phyloP scores from a whole-genome alignment of 53 echinoderm and acorn worm species.

The Holothuria scabra region DNA sequence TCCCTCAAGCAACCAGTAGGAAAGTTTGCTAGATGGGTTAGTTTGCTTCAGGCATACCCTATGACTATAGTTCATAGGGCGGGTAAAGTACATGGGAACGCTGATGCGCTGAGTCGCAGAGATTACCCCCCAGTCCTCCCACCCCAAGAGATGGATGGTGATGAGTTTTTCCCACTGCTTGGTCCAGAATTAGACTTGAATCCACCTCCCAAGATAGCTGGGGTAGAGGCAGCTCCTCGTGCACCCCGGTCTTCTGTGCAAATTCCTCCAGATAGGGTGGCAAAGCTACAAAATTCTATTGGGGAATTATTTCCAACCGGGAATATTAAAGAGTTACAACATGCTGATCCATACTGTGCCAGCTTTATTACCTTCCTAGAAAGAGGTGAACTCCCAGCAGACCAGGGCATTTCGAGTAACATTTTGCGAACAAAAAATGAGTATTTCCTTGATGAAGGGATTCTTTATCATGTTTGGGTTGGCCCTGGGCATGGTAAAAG shows the following conservation, averaged over 20 bases:
- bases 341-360: conserved; percentile 4
- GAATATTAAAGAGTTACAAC: conserved; percentile 4
- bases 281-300: not conserved
- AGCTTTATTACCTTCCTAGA: conserved; percentile 18
- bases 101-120: conserved; percentile 1
- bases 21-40: no score
- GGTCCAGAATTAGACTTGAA: conserved; percentile 37
- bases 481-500: conserved; percentile 6
- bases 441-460: conserved; percentile 39
- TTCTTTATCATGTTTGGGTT: conserved; percentile 44
- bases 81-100: conserved; percentile 40
- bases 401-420: not conserved
- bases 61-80: conserved; percentile 10
- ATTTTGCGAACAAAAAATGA: conserved; percentile 20
- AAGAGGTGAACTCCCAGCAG: conserved; percentile 1
- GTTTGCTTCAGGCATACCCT: not conserved
- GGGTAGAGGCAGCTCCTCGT: no score
- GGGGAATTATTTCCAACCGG: conserved; percentile 10
- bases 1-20: no score
- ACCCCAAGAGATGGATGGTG: no score
- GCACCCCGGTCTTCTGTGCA: no score
- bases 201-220: not conserved
- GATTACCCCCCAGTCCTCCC: no score
- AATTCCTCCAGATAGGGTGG: not conserved
- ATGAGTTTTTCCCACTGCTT: not conserved